phyloP scores from a whole-genome alignment of 1,140 invertebrate genomes.

The Drosophila seguyi region DNA sequence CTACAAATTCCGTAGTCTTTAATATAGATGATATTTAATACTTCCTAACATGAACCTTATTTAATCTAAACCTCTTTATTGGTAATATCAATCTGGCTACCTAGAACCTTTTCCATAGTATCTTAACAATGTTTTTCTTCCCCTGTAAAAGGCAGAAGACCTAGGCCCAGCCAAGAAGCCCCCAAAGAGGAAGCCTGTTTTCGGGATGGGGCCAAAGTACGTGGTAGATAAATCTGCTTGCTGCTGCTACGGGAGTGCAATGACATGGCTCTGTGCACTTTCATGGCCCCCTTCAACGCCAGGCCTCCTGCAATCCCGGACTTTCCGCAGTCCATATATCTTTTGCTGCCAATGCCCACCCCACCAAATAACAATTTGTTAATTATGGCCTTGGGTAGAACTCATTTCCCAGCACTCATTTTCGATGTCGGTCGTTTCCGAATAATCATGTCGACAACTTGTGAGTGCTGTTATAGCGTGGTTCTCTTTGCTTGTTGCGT shows the following conservation, averaged over 20 bases:
- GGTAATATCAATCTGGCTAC: too few species aligned
- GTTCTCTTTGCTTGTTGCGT: slow-evolving; percentile 14
- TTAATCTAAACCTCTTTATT: background rate
- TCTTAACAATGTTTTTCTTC: background rate
- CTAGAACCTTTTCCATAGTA: background rate
- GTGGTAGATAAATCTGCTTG: slow-evolving; percentile 72
- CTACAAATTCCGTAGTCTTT: background rate
- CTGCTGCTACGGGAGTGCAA: slow-evolving; percentile 56
- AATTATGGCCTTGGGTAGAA: slow-evolving; percentile 70
- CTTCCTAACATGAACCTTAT: background rate
- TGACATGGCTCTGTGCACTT: slow-evolving; percentile 61
- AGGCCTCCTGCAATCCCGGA: background rate
- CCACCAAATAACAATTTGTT: slow-evolving; percentile 35
- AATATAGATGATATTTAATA: background rate
- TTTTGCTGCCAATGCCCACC: background rate
- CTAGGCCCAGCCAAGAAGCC: slow-evolving; percentile 53
- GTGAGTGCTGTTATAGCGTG: slow-evolving; percentile 34
- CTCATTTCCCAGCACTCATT: slow-evolving; percentile 3
- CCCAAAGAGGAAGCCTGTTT: slow-evolving; percentile 72
- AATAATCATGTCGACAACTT: slow-evolving; percentile 45
- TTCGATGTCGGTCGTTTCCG: slow-evolving; percentile 16
- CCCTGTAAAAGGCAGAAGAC: slow-evolving; percentile 36
- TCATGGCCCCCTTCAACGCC: slow-evolving; percentile 17
- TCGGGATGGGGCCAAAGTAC: slow-evolving; percentile 74
- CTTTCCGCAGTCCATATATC: slow-evolving; percentile 11